A percentile compares a stretch with the other conserved stretches of the same genome.
phyloP scores from a whole-genome alignment of 1,140 invertebrate species.

The Laodelphax striatellus region DNA sequence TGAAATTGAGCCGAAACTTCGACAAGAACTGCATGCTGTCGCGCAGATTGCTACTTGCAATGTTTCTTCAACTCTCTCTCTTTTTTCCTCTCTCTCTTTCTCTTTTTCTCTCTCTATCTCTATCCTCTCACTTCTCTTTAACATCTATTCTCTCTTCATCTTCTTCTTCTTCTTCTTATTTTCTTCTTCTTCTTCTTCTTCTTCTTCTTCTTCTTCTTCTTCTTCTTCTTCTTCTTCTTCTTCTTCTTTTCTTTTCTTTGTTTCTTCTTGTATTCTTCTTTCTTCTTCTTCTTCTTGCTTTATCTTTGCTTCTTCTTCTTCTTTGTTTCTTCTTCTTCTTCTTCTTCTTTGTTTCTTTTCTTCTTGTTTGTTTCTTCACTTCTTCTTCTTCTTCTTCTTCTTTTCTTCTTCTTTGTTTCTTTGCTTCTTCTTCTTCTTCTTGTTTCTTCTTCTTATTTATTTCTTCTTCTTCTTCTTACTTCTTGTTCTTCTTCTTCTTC shows the following conservation, averaged over 20 bases:
- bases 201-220: background rate
- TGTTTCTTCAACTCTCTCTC: background rate
- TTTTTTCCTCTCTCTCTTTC: background rate
- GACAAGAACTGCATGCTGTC: background rate
- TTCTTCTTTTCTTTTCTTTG: no score
- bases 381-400: background rate
- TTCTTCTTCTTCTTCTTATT: background rate
- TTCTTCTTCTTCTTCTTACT: background rate
- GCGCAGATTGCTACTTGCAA: background rate
- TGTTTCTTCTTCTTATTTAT: background rate
- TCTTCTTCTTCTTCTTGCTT: background rate
- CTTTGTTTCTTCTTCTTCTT: background rate
- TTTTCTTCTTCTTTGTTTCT: background rate
- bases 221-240: background rate
- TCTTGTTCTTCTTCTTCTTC: background rate
- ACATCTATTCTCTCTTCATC: no score
- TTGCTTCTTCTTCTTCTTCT: background rate
- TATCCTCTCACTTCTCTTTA: background rate
- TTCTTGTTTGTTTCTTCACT: background rate
- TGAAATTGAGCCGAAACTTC: background rate
- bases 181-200: background rate
- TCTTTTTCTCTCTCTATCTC: background rate
- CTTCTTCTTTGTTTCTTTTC: background rate
- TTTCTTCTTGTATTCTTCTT: no score
- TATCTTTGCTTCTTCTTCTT: background rate